These are phyloP conservation scores for Leucoraja erinaceus DNA, from an alignment of 2,113 vertebrate genomes.

Conservation along the genomic window DNA sequence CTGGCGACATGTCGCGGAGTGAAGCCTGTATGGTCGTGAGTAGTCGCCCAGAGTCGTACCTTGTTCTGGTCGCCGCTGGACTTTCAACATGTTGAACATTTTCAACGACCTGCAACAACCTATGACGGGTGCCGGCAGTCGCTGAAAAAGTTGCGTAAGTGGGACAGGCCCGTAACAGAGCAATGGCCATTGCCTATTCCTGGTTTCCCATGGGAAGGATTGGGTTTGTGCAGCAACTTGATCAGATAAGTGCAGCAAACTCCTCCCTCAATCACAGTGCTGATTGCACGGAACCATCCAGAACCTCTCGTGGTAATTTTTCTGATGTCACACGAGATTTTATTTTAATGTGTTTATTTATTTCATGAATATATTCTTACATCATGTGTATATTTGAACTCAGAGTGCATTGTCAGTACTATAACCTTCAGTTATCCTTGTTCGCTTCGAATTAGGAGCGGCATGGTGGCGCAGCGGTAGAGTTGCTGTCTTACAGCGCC, in stretches of 20 bases:
- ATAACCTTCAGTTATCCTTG: background rate
- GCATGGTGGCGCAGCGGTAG: too few species aligned
- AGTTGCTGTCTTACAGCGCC: too few species aligned
- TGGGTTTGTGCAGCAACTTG: background rate
- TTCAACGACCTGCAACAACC: too few species aligned
- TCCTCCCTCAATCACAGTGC: background rate
- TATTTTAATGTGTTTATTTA: background rate
- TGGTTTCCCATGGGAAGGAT: background rate
- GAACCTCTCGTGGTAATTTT: background rate
- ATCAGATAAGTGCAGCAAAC: background rate
- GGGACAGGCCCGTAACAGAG: background rate
- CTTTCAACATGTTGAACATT: too few species aligned
- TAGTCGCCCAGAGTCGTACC: too few species aligned
- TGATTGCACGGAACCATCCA: too few species aligned
- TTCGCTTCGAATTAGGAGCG: too few species aligned
- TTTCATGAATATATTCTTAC: background rate
- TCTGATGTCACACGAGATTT: background rate
- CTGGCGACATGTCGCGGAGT: too few species aligned
- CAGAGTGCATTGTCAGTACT: background rate
- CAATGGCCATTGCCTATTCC: background rate
- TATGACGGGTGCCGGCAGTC: too few species aligned
- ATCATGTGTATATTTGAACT: background rate
- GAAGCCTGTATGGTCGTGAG: too few species aligned
- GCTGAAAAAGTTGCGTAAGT: too few species aligned
- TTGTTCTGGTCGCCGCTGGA: too few species aligned